phyloP scores from a whole-genome alignment of 1,140 invertebrate genomes.

The Trichonephila inaurata region DNA sequence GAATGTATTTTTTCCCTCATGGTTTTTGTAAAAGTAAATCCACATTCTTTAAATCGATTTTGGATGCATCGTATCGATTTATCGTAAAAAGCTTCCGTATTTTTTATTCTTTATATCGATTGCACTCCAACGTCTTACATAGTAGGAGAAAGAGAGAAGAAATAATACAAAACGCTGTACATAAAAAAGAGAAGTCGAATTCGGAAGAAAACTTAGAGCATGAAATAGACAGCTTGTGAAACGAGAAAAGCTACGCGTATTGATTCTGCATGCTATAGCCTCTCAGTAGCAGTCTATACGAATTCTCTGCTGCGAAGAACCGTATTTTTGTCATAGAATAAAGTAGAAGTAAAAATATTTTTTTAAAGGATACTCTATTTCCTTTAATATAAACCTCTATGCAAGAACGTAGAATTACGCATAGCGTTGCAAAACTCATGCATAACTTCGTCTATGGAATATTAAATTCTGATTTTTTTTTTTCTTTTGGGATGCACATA shows the following conservation, averaged over 20 bases:
- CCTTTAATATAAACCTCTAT: neutral
- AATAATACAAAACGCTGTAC: slow-evolving; percentile 59
- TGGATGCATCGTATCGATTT: slow-evolving; percentile 61
- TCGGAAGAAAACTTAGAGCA: slow-evolving; percentile 58
- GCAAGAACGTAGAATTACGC: neutral
- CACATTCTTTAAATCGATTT: slow-evolving; percentile 53
- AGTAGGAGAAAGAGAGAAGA: slow-evolving; percentile 22
- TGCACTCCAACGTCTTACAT: neutral
- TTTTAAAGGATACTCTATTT: neutral
- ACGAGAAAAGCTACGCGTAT: slow-evolving; percentile 52
- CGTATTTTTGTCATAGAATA: neutral
- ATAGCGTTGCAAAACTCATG: neutral
- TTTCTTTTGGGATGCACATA: neutral
- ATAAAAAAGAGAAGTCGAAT: slow-evolving; percentile 48
- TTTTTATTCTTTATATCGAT: slow-evolving; percentile 53
- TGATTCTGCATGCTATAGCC: slow-evolving; percentile 28
- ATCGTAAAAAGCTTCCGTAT: slow-evolving; percentile 35
- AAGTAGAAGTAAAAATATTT: neutral
- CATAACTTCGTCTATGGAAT: neutral
- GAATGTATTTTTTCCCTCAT: slow-evolving; percentile 16
- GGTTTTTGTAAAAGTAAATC: slow-evolving; percentile 29
- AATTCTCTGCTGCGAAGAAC: neutral
- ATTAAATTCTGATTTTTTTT: slow-evolving; percentile 5
- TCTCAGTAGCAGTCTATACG: neutral
- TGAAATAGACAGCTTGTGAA: slow-evolving; percentile 64